Evolutionary conservation across 2,797 vertebrate species (phyloP), one percentile per base, ranked within the genome.

Genomic region (Neopelma chrysocephalum): DNA sequence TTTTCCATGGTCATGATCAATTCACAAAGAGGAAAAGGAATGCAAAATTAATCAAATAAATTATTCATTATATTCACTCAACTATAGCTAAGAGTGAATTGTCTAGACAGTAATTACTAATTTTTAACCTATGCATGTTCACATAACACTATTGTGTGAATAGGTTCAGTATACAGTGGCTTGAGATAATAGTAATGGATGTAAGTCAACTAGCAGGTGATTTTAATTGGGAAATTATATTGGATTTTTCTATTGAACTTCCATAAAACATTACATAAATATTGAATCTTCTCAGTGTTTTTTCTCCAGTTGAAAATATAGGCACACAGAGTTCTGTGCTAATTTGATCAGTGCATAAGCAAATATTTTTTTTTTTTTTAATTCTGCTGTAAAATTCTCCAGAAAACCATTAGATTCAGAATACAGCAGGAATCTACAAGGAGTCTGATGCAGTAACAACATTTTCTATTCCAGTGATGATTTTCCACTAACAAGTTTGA

Each of bases 141-240:
- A 89, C 81, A 68, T 80, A 87, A 61, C 65, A 48, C 43, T 42
- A 0, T 36, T 92, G 88, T 94, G 89, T 94, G 95, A 66, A 80
- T 20, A 92, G 82, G 87, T 90, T 90, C 82, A 27, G 50, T 72
- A 42, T 91, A 45, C 57, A 89, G 75, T 4, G 11, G 50, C 83
- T 91, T 38, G 71, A 85, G 86, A 70, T 87, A 88, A 96, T 87
- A 85, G 72, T 95, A 96, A 90, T 94, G 83, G 86, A 77, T 96
- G 78, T 95, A 94, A 97, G 91, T 94, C 94, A 93, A 89, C 88
- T 79, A 89, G 90, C 56, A 92, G 91, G 91, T 89, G 89, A 92
- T 96, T 97, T 95, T 93, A 97, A 96, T 95, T 95, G 95, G 96
- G 93, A 96, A 97, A 96, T 96, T 89, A 94, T 96, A 96, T 94